Percentiles rank a stretch among this genome's conserved stretches.
These are phyloP conservation scores for Stenopsyche tienmushanensis DNA, from an alignment of 1,140 invertebrate species.

Conservation along the genomic window DNA sequence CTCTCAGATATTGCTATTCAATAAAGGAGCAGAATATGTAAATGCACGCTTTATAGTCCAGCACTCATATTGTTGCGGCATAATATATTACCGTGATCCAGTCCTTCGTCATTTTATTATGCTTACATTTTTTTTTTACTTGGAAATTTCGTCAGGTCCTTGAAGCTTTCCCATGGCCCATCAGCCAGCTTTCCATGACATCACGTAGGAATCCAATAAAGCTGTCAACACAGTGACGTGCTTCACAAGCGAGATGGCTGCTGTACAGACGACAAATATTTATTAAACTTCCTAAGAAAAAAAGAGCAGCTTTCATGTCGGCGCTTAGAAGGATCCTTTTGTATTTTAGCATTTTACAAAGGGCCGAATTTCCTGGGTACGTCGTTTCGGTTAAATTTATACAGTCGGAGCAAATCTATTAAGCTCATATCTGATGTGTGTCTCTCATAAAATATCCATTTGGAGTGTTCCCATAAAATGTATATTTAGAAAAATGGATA, in stretches of 20 bases:
- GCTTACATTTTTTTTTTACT: not conserved
- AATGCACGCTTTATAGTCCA: too few relatives aligned
- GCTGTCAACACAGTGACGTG: slow-evolving; percentile 38
- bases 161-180: slow-evolving; percentile 20
- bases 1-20: too few relatives aligned
- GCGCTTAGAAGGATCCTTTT: not conserved
- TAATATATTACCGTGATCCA: too few relatives aligned
- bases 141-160: not conserved
- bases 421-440: not conserved
- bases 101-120: too few relatives aligned
- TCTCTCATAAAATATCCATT: slow-evolving; percentile 10
- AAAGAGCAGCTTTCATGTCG: not conserved
- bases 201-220: slow-evolving; percentile 41
- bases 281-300: slow-evolving; percentile 30
- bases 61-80: too few relatives aligned
- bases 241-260: slow-evolving; percentile 10
- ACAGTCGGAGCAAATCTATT: not conserved
- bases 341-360: not conserved
- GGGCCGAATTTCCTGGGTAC: not conserved
- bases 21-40: too few relatives aligned
- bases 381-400: not conserved
- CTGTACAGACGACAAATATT: slow-evolving; percentile 25
- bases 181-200: slow-evolving; percentile 24
- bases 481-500: slow-evolving; percentile 11
- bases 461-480: not conserved